Percentiles rank a stretch among this genome's conserved stretches.
Evolutionary conservation across 2,888 invertebrate species (phyloP).

Genomic region (Lissonota sp.): DNA sequence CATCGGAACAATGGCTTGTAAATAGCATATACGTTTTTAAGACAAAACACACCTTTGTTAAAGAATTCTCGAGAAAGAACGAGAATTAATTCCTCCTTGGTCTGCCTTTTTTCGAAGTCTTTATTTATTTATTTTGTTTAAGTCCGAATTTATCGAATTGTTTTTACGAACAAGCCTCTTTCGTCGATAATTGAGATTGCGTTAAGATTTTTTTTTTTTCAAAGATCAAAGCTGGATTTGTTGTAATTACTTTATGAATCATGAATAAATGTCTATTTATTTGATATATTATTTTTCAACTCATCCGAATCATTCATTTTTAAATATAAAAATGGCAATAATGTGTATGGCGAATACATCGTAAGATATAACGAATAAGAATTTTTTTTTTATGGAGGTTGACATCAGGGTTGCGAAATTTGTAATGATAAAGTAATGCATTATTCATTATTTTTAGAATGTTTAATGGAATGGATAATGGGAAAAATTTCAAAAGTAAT

Average conservation of each 20-base stretch:
- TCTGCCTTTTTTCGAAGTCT: slow-evolving; percentile 25
- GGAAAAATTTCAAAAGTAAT: no score
- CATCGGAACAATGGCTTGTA: slow-evolving; percentile 53
- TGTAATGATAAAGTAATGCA: no score
- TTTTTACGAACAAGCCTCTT: slow-evolving; percentile 41
- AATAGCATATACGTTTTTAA: slow-evolving; percentile 54
- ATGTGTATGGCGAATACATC: neutral
- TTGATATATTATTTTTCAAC: slow-evolving; percentile 48
- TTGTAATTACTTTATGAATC: slow-evolving; percentile 70
- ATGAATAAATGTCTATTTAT: slow-evolving; percentile 73
- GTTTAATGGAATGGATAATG: no score
- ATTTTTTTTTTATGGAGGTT: no score
- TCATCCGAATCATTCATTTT: no score
- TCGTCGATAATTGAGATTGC: slow-evolving; percentile 38
- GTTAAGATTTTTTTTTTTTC: slow-evolving; percentile 61
- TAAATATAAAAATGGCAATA: neutral
- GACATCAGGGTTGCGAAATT: no score
- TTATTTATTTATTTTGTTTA: no score
- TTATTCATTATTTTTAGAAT: no score
- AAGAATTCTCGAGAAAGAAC: slow-evolving; percentile 3
- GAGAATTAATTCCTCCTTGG: slow-evolving; percentile 1
- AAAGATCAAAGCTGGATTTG: slow-evolving; percentile 65
- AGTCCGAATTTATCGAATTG: slow-evolving; percentile 51
- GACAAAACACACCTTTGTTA: slow-evolving; percentile 37
- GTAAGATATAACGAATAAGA: no score